Conservation (phyloP, 2,888 invertebrate genomes). For the Gari tellinella region DNA sequence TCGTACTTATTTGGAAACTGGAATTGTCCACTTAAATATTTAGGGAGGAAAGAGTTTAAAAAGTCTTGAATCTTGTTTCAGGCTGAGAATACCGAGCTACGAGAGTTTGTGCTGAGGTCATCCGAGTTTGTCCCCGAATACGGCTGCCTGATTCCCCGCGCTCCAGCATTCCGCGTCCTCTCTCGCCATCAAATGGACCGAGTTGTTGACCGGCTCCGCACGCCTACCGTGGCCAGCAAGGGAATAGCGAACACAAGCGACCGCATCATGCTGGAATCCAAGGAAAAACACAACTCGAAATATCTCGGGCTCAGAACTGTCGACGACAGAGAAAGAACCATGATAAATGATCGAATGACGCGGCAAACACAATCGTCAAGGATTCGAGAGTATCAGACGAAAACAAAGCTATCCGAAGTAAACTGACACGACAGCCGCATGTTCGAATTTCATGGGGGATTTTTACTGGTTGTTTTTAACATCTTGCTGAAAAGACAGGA, state of each 20-base stretch:
- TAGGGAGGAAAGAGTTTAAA: no score
- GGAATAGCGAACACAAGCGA: conserved; percentile 64
- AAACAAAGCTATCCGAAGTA: conserved; percentile 26
- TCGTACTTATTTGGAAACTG: no score
- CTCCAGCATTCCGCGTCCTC: conserved; percentile 75
- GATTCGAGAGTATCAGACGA: conserved; percentile 65
- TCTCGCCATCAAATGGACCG: conserved; percentile 71
- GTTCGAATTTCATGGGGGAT: no score
- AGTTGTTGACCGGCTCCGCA: conserved; percentile 63
- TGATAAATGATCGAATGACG: conserved; percentile 65
- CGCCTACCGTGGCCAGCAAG: conserved; percentile 68
- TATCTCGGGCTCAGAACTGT: conserved; percentile 66
- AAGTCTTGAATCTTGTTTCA: conserved; percentile 15
- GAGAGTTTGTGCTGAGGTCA: conserved; percentile 68
- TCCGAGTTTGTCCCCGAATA: conserved; percentile 73
- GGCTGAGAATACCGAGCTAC: conserved; percentile 66
- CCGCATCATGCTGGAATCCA: conserved; percentile 50
- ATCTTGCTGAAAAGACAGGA: no score
- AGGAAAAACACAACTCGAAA: conserved; percentile 59
- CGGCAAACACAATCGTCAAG: conserved; percentile 70
- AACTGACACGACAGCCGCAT: no score
- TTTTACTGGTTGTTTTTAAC: no score
- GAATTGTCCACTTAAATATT: no score
- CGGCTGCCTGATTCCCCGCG: conserved; percentile 73
- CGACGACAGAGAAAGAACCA: conserved; percentile 61